Conservation (phyloP, 2,113 vertebrate species). For the Lophura nycthemera region DNA sequence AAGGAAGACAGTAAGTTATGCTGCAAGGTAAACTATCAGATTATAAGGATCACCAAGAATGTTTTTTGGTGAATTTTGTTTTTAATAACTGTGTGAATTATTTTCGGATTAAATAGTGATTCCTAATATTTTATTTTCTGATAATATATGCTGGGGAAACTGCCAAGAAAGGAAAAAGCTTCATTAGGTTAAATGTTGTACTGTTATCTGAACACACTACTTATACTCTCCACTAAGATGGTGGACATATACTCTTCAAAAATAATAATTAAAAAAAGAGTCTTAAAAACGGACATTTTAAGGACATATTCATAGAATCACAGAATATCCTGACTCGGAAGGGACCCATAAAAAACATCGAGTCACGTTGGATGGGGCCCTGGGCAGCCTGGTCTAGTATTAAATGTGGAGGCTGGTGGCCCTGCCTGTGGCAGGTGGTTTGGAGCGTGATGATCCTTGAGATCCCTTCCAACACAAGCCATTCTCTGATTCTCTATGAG, state of each 20-base stretch:
- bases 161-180: not conserved
- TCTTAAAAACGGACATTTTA: not conserved
- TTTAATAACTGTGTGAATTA: not conserved
- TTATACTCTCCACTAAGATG: not conserved
- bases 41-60: not conserved
- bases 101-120: not conserved
- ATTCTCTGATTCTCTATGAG: no score
- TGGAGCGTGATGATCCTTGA: no score
- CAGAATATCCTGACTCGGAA: no score
- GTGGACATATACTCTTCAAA: not conserved
- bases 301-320: no score
- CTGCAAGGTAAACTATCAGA: not conserved
- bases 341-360: no score
- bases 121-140: not conserved
- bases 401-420: no score
- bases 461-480: no score
- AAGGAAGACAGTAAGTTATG: not conserved
- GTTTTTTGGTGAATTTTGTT: not conserved
- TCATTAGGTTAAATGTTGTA: not conserved
- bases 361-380: no score
- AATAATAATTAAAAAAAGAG: accelerated
- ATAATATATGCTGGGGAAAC: not conserved
- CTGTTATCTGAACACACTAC: not conserved
- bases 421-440: no score
- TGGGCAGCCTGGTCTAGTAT: no score